Evolutionary conservation across 35 echinoderm and acorn worm species (phyloP).

Genomic region (Acanthaster planci): DNA sequence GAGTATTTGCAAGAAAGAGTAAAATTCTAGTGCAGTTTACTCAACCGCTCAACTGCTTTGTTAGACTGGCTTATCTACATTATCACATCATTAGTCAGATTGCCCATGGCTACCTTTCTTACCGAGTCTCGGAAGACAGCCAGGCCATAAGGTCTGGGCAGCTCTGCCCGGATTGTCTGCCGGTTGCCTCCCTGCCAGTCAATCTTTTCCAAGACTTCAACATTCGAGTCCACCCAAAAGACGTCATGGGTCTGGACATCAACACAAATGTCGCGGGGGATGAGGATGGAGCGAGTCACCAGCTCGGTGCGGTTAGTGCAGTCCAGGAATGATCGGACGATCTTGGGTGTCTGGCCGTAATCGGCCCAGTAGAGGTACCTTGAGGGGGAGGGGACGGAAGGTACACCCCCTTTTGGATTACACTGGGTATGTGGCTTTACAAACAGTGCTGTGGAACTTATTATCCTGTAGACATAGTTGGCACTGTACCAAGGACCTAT

Average conservation of each 20-base stretch:
- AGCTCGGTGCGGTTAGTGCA: constrained; percentile 43
- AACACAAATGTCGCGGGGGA: constrained; percentile 43
- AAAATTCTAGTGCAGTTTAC: too few relatives aligned
- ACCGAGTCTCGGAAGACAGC: constrained; percentile 58
- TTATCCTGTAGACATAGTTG: too few relatives aligned
- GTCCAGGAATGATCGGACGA: constrained; percentile 48
- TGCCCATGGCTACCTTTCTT: too few relatives aligned
- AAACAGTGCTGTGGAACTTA: too few relatives aligned
- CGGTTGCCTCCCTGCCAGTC: constrained; percentile 71
- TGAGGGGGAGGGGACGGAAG: not conserved
- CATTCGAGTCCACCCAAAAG: constrained; percentile 56
- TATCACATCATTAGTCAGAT: too few relatives aligned
- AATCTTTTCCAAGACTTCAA: constrained; percentile 45
- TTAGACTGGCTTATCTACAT: too few relatives aligned
- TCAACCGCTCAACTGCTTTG: too few relatives aligned
- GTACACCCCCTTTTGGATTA: too few relatives aligned
- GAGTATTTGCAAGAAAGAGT: too few relatives aligned
- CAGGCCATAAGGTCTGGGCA: constrained; percentile 55
- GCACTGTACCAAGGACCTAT: too few relatives aligned
- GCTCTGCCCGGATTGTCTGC: constrained; percentile 7
- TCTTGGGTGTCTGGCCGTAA: constrained; percentile 49
- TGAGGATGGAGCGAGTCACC: not conserved
- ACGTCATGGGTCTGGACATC: constrained; percentile 59
- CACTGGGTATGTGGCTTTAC: too few relatives aligned
- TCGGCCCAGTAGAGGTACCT: constrained; percentile 84